Percentiles rank a stretch among this genome's conserved stretches.
Evolutionary conservation across 2,888 invertebrate genomes (phyloP).

Genomic region (Lasius platythorax): DNA sequence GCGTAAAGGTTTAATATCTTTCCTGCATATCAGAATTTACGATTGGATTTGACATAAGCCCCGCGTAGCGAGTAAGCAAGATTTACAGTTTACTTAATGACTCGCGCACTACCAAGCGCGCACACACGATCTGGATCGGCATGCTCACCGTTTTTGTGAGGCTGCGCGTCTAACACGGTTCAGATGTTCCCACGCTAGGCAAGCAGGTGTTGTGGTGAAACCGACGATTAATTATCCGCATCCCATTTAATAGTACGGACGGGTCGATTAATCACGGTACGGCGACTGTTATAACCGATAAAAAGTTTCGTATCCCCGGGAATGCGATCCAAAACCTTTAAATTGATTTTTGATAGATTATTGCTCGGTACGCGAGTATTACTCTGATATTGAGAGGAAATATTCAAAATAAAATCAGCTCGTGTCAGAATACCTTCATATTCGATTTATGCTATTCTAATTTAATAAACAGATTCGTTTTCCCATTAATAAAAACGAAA

Average conservation of each 20-base stretch:
- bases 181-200: conserved; percentile 53
- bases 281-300: conserved; percentile 49
- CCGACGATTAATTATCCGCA: conserved; percentile 57
- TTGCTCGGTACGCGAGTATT: not conserved
- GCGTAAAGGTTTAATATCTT: conserved; percentile 46
- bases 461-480: not conserved
- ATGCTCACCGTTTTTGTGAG: conserved; percentile 37
- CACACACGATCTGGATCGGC: conserved; percentile 40
- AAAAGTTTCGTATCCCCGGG: conserved; percentile 24
- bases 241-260: conserved; percentile 54
- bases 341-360: conserved; percentile 46
- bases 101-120: conserved; percentile 22
- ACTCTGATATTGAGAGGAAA: not conserved
- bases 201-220: conserved; percentile 55
- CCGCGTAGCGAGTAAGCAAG: conserved; percentile 45
- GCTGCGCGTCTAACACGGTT: conserved; percentile 50
- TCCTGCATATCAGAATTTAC: conserved; percentile 46
- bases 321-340: conserved; percentile 22
- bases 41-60: conserved; percentile 52
- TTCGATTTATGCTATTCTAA: not conserved
- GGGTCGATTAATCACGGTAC: conserved; percentile 52
- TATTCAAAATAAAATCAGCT: not conserved
- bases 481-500: not conserved
- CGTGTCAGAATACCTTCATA: not conserved
- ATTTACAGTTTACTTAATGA: conserved; percentile 56